A percentile compares a stretch with the other conserved stretches of the same genome.
phyloP scores from a whole-genome alignment of 2,113 vertebrate genomes.

The Channa maculata region DNA sequence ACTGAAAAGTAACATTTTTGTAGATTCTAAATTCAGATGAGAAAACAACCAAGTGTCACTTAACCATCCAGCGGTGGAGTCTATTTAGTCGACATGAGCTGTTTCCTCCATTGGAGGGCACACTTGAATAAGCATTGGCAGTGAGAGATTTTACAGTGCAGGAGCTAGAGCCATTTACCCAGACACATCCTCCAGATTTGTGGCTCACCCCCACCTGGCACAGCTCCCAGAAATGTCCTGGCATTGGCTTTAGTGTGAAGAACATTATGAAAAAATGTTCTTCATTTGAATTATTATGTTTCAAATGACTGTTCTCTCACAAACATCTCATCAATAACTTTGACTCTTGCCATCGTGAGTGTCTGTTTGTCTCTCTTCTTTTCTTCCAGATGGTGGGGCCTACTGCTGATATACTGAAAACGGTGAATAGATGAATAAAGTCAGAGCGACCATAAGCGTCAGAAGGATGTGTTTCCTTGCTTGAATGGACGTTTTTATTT shows the following conservation, averaged over 20 bases:
- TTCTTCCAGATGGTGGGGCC: neutral
- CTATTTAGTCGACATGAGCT: constrained; percentile 52
- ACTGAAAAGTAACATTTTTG: constrained; percentile 14
- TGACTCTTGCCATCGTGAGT: constrained; percentile 10
- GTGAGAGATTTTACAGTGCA: constrained; percentile 36
- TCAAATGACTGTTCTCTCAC: constrained; percentile 42
- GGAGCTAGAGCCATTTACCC: constrained; percentile 24
- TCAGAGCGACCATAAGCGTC: too few relatives aligned
- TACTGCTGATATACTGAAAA: neutral
- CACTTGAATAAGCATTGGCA: constrained; percentile 63
- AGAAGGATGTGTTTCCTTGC: too few relatives aligned
- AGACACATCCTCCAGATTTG: constrained; percentile 48
- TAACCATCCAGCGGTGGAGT: constrained; percentile 19
- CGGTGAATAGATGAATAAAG: too few relatives aligned
- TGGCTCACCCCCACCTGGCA: constrained; percentile 52
- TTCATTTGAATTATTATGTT: constrained; percentile 47
- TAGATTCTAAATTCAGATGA: constrained; percentile 5
- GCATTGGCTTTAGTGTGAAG: constrained; percentile 49
- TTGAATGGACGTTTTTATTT: too few relatives aligned
- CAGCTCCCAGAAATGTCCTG: constrained; percentile 47
- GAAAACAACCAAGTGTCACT: constrained; percentile 19
- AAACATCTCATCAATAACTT: constrained; percentile 50
- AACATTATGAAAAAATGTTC: constrained; percentile 45
- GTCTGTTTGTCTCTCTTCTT: constrained; percentile 14
- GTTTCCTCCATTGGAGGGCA: constrained; percentile 74